phyloP scores from a whole-genome alignment of 2,888 invertebrate species.

The Adelphocoris suturalis region DNA sequence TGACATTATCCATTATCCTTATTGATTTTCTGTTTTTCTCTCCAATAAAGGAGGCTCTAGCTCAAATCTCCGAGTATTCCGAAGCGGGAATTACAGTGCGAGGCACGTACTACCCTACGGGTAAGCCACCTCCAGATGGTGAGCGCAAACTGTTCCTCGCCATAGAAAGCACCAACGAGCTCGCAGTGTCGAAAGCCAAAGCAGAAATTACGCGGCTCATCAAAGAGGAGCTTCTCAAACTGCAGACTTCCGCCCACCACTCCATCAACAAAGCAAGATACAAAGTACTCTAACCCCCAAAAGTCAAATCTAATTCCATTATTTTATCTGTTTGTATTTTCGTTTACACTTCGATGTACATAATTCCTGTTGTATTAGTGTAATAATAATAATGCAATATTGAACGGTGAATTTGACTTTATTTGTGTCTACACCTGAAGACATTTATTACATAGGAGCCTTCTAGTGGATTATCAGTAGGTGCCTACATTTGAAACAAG shows the following conservation, averaged over 20 bases:
- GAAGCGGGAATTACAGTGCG: constrained; percentile 99
- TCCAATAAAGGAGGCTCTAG: constrained; percentile 90
- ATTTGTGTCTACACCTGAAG: not conserved
- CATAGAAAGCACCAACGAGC: constrained; percentile 98
- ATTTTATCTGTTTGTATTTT: not conserved
- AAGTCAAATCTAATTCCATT: constrained; percentile 18
- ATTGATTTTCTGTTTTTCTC: not conserved
- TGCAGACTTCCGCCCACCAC: constrained; percentile 92
- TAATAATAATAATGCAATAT: constrained; percentile 1
- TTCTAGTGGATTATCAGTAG: too few species aligned
- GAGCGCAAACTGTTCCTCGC: constrained; percentile 97
- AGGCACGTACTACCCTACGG: constrained; percentile 96
- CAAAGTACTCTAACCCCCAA: constrained; percentile 76
- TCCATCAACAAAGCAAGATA: constrained; percentile 83
- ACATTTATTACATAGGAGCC: too few species aligned
- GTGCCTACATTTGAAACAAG: too few species aligned
- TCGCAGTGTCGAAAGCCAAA: constrained; percentile 97
- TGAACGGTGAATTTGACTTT: not conserved
- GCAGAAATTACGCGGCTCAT: constrained; percentile 98
- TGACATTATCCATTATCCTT: not conserved
- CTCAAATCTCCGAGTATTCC: constrained; percentile 98
- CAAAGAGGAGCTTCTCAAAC: constrained; percentile 96
- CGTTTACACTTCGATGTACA: constrained; percentile 3
- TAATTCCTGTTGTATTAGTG: constrained; percentile 21
- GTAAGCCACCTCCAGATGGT: constrained; percentile 93